Evolutionary conservation across 2,113 vertebrate genomes (phyloP), one percentile per base, ranked within the genome.

Genomic region (Ailurus styani): DNA sequence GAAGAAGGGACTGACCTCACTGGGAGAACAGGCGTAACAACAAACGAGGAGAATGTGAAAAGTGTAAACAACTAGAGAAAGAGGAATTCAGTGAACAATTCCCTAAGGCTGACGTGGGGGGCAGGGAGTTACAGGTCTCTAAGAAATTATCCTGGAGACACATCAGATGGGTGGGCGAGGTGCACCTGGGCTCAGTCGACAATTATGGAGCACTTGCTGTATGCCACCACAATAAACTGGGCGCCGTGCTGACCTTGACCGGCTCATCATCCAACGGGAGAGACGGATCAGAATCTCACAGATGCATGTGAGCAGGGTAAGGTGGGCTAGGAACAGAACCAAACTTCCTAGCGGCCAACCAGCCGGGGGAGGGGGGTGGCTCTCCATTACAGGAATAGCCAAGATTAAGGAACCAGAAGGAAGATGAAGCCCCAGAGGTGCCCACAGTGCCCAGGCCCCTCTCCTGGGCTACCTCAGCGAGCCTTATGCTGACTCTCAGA

Each of bases 91-190:
- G 34, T 45, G 14, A 70, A 83, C 14, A 27, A 55, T 66, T 84
- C 68, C 14, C 60, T 37, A 54, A 60, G 10, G 40, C 40, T 34
- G 17, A 47, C 0, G 0, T n/a, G 37, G 17, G 7, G 31, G 52
- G 6, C 34, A 45, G 45, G 18, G 27, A 29, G 37, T 13, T 60
- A 21, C 25, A 47, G 20, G 60, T 18, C 50, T 77, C 87, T 54
- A n/a, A 11, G 90, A 27, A 64, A 66, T 42, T 31, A 68, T 42
- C 25, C 37, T 57, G 25, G 52, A 78, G 83, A 23, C 20, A 25
- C 10, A 64, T 78, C 8, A 15, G 86, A n/a, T 1, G 1, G 77
- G 37, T 1, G 0, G 31, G 20, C 5, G 45, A 5, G 7, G 11
- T 34, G 34, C 75, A 47, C 29, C 54, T 72, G 18, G 45, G 20